Percentiles rank a stretch among this genome's conserved stretches.
Conservation (phyloP, 2,113 vertebrate genomes). For the Vicugna pacos region DNA sequence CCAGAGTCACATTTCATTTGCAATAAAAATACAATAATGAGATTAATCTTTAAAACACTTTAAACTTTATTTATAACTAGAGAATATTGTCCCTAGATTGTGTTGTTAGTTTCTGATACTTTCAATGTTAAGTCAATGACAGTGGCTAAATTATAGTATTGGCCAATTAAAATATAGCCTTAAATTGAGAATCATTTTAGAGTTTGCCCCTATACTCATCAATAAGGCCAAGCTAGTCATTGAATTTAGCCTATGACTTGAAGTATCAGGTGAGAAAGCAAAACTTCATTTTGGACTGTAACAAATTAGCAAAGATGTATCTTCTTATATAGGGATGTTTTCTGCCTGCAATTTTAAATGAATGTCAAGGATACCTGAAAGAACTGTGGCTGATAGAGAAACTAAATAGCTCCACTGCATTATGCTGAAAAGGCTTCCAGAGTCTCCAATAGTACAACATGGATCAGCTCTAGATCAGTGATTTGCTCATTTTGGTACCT, state of each 20-base stretch:
- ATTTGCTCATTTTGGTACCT: not conserved
- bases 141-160: not conserved
- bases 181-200: not conserved
- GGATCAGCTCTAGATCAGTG: not conserved
- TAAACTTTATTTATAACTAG: not conserved
- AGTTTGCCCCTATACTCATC: not conserved
- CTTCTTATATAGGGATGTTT: not conserved
- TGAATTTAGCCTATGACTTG: not conserved
- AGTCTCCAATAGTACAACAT: not conserved
- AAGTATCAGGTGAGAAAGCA: not conserved
- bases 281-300: constrained; percentile 26
- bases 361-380: constrained; percentile 46
- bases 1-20: constrained; percentile 4
- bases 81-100: not conserved
- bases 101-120: not conserved
- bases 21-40: constrained; percentile 20
- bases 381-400: constrained; percentile 7
- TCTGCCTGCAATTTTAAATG: constrained; percentile 57
- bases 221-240: not conserved
- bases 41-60: not conserved
- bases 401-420: constrained; percentile 3
- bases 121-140: not conserved
- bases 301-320: not conserved
- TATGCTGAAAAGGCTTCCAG: constrained; percentile 10
- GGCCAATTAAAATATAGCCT: constrained; percentile 21